Conservation (phyloP, 2,113 vertebrate genomes). For the Tautogolabrus adspersus region DNA sequence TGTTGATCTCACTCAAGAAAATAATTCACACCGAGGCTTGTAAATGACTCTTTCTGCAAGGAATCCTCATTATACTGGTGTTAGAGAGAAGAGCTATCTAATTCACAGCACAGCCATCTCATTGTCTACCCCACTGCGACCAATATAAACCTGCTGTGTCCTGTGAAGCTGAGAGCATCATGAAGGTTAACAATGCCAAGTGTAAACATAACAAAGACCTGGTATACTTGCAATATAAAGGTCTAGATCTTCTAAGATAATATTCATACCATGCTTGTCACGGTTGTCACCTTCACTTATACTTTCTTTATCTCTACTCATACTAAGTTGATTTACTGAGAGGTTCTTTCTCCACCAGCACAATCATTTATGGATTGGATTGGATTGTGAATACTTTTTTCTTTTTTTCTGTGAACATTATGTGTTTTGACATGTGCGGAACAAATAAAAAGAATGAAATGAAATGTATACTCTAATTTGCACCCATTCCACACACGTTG, state of each 20-base stretch:
- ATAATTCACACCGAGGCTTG: not conserved
- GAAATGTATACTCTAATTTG: too few relatives aligned
- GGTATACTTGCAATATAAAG: not conserved
- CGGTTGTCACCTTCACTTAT: not conserved
- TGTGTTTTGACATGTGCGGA: too few relatives aligned
- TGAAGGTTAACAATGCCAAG: not conserved
- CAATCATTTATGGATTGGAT: not conserved
- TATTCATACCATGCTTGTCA: not conserved
- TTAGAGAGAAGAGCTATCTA: not conserved
- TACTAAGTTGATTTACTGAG: conserved; percentile 3
- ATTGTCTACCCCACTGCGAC: conserved; percentile 15
- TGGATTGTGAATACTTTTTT: too few relatives aligned
- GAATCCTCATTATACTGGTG: conserved; percentile 14
- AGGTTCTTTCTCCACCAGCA: conserved; percentile 13
- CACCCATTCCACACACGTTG: too few relatives aligned
- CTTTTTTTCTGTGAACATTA: too few relatives aligned
- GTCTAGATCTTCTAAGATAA: not conserved
- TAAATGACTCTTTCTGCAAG: conserved; percentile 11
- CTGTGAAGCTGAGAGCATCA: conserved; percentile 3
- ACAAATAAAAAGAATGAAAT: too few relatives aligned
- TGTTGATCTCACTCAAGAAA: not conserved
- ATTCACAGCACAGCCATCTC: conserved; percentile 7
- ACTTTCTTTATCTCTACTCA: not conserved
- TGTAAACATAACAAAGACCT: not conserved
- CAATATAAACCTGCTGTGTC: conserved; percentile 26